Evolutionary conservation across 2,888 invertebrate genomes (phyloP), one percentile per base, ranked within the genome.

Genomic region (Danaus chrysippus): DNA sequence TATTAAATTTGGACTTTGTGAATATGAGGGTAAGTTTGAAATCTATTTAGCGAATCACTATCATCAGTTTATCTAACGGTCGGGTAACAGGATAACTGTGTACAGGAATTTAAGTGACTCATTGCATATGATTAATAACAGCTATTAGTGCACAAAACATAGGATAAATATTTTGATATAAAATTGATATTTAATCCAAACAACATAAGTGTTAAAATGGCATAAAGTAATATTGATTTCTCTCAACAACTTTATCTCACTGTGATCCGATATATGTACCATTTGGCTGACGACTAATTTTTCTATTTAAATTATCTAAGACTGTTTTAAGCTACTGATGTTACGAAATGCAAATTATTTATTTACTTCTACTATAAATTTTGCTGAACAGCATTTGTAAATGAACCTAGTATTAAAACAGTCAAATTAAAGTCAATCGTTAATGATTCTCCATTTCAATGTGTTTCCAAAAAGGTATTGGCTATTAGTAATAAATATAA

Each of bases 111-210:
- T 66, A 43, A 44, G 58, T 76, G 78, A 78, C 62, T 78, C 76
- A 78, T 76, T 74, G 70, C 23, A 59, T 64, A 74, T 77, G 78
- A 79, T 79, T 72, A 72, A 72, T 74, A 66, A 64, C 61, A 58
- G 62, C 63, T 76, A 63, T 67, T 67, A 67, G 54, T 61, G 59
- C 58, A 49, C 8, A 34, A 34, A 34, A 34, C 34, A 43, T 55
- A 66, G 54, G 56, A 42, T 43, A 43, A 46, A 58, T 55, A 52
- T 0, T 23, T 19, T 42, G 42, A 59, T 43, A 11, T 53, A 58
- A 63, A 56, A 59, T 54, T 46, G 42, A 41, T 23, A 56, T 58
- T 63, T 53, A 15, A 15, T 10, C 11, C 9, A 5, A 11, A 13
- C 8, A 19, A 10, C 19, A 42, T 61, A 59, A 66, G 56, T 23